Evolutionary conservation across 2,113 vertebrate species (phyloP), one percentile per base, ranked within the genome.

Genomic region (Ascaphus truei): DNA sequence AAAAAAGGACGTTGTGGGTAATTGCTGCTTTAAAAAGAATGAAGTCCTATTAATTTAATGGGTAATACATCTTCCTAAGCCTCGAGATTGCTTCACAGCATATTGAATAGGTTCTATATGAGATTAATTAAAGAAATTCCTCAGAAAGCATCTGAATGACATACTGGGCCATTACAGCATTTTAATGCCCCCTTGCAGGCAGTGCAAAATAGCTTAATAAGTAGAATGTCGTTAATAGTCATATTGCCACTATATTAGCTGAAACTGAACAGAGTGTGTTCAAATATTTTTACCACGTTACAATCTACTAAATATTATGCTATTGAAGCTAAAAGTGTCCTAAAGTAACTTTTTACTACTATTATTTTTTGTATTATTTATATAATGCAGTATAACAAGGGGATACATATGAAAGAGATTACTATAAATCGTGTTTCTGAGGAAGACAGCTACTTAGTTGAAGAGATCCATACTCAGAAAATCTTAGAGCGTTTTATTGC

Each of bases 191-290:
- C 48, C 48, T 62, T 41, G 33, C 13, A 20, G 9, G 39, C 41
- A 25, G 45, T 62, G 41, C 59, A 47, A 47, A 62, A 22, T 62
- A 41, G 39, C 45, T 62, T 47, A 45, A 62, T 62, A 62, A 45
- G 48, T 62, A 62, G 59, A 47, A 39, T 47, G 41, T 41, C 31
- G 26, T 62, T 47, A 48, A 39, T 33, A 31, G 16, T 36, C 26
- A 20, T 62, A 62, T 31, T 62, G 59, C 59, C 39, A 47, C 41
- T 33, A 31, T 15, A 47, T 62, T 62, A 62, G 22, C 27, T 30
- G 16, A 30, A 48, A 47, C 39, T 12, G 18, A 47, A 31, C 30
- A 48, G 39, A 33, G n/a, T 61, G 27, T 30, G 39, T 48, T 33
- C 59, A 26, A 62, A 62, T 27, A 62, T 62, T 39, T 62, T 45